Conservation (phyloP, 92 coral and sea anemone species). For the Bergia puertoricense region DNA sequence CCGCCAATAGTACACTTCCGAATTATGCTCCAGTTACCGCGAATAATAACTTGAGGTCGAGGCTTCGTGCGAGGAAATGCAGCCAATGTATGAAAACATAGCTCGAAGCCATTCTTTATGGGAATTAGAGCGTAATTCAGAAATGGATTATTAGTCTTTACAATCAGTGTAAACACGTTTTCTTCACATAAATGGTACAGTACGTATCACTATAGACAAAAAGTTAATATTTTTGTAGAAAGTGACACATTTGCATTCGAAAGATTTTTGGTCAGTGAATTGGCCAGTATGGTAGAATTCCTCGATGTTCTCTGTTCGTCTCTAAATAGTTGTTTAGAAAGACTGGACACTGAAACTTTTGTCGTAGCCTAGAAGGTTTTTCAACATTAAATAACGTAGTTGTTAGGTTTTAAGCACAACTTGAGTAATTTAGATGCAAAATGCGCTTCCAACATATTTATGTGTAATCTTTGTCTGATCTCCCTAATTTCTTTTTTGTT, state of each 20-base stretch:
- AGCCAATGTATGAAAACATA: too few species aligned
- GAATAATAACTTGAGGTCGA: too few species aligned
- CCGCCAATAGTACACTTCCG: too few species aligned
- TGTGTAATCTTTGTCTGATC: background rate
- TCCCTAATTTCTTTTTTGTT: background rate
- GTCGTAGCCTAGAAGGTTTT: background rate
- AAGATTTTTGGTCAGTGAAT: background rate
- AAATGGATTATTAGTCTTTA: too few species aligned
- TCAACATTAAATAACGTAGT: background rate
- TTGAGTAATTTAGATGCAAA: background rate
- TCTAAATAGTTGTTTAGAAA: background rate
- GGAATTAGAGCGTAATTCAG: too few species aligned
- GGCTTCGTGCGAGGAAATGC: too few species aligned
- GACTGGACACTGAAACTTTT: background rate
- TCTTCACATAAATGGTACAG: too few species aligned
- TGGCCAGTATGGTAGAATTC: background rate
- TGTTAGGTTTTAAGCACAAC: background rate
- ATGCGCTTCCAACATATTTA: background rate
- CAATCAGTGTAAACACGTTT: background rate
- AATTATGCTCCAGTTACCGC: too few species aligned
- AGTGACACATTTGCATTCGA: background rate
- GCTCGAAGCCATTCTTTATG: too few species aligned
- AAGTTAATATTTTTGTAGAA: conserved; percentile 27
- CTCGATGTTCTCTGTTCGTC: background rate
- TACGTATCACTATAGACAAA: background rate